These are phyloP conservation scores for Drosophila mettleri DNA, from an alignment of 2,888 invertebrate genomes.

Conservation along the genomic window DNA sequence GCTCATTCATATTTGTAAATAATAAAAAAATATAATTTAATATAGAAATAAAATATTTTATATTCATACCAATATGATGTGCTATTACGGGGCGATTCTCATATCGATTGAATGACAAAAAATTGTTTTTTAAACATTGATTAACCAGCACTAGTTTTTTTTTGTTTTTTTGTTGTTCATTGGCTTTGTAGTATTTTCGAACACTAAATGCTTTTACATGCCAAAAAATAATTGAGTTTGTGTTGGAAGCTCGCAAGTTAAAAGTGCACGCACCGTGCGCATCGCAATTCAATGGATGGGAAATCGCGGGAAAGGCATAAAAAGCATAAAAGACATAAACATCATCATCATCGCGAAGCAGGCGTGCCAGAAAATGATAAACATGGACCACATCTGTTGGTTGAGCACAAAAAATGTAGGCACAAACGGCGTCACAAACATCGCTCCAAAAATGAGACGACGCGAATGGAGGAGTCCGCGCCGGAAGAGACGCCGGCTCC, in stretches of 20 bases:
- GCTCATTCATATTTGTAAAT: too few relatives aligned
- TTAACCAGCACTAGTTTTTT: background rate
- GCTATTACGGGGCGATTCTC: too few relatives aligned
- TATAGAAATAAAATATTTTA: too few relatives aligned
- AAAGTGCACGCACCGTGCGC: background rate
- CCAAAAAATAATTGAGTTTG: conserved; percentile 5
- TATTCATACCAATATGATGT: too few relatives aligned
- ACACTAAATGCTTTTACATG: conserved; percentile 3
- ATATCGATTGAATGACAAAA: background rate
- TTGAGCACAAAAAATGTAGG: background rate
- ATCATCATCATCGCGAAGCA: too few relatives aligned
- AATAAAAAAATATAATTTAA: too few relatives aligned
- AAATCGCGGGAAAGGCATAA: background rate
- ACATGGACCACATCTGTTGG: too few relatives aligned
- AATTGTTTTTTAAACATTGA: background rate
- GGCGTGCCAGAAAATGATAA: too few relatives aligned
- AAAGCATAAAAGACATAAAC: too few relatives aligned
- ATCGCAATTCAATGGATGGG: background rate
- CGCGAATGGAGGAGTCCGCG: background rate
- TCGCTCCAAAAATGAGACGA: background rate
- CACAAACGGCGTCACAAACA: background rate
- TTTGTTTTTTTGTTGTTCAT: background rate
- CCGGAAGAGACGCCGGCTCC: background rate
- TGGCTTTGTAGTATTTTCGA: background rate
- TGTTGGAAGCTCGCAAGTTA: too few relatives aligned